Evolutionary conservation across 2,113 vertebrate genomes (phyloP).

Genomic region (Siphamia tubifer): DNA sequence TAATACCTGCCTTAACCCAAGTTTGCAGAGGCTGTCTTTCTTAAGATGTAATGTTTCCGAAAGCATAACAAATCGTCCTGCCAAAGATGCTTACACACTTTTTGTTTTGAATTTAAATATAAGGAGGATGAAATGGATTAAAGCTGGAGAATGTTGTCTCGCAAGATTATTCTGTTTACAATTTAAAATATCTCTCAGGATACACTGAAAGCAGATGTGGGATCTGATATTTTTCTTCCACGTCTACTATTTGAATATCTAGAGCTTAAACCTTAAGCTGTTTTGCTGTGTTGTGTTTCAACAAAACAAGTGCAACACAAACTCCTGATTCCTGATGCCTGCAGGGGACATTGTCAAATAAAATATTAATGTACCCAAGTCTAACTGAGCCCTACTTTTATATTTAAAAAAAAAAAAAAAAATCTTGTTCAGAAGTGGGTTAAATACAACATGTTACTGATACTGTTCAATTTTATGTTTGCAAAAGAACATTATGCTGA

Average conservation of each 20-base stretch:
- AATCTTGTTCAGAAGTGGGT: background rate
- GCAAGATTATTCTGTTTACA: background rate
- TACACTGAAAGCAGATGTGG: background rate
- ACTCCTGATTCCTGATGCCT: background rate
- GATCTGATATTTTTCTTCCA: background rate
- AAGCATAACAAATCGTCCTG: background rate
- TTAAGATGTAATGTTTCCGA: background rate
- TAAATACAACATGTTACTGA: background rate
- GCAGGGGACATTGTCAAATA: background rate
- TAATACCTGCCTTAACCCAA: background rate
- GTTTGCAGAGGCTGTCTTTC: background rate
- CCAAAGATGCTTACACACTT: background rate
- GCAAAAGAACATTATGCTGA: background rate
- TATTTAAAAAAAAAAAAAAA: too few relatives aligned
- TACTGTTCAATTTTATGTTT: background rate
- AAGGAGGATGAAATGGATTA: background rate
- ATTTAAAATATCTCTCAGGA: conserved; percentile 1
- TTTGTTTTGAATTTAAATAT: background rate
- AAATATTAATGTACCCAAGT: background rate
- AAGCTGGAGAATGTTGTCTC: background rate
- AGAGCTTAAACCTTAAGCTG: conserved; percentile 1
- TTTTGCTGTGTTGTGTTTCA: background rate
- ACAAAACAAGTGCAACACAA: background rate
- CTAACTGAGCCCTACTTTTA: background rate
- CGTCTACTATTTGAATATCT: background rate